Evolutionary conservation across 2,797 vertebrate genomes (phyloP), one percentile per base, ranked within the genome.

Genomic region (Falco naumanni): DNA sequence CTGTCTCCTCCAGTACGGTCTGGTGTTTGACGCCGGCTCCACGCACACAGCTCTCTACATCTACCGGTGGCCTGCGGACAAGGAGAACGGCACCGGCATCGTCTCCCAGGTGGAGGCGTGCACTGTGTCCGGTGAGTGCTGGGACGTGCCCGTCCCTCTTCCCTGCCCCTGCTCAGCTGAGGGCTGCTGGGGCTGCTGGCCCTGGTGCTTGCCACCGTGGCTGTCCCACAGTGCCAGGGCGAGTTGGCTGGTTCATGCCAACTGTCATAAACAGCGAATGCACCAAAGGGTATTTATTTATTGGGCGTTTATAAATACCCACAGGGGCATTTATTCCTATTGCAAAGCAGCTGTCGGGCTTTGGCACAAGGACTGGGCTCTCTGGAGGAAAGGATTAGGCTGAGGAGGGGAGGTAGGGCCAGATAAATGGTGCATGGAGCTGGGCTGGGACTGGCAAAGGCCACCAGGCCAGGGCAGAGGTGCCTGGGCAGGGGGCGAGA

Each of bases 11-110:
- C 86, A 99, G 99, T 99, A 99, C 3, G 99, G 99, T 19, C 97
- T 99, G 9, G 99, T 99, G 87, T 95, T 99, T 53, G 99, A 99
- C 0, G 99, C 99, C 0, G 99, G 99, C 69, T 99, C 99, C 26
- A 99, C 99, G 0, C 99, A 99, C 97, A 99, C 99, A 0, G 91
- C 98, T 39, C 96, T 99, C 96, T 99, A 98, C 66, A 96, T 99
- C 84, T 99, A 99, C 95, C 99, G 94, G 95, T 99, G 99, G 99
- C 98, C 97, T 0, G 98, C 98, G 2, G 97, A 98, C 97, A 99
- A 99, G 94, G 98, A 99, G 93, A 99, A 99, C 0, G 98, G 97
- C 94, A 99, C 99, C 0, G 99, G 99, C 2, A 97, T 99, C 21
- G 98, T 99, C 59, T 98, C 98, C 59, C 99, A 99, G 97, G 98